phyloP scores from a whole-genome alignment of 2,113 vertebrate species.

The Sminthopsis crassicaudata region DNA sequence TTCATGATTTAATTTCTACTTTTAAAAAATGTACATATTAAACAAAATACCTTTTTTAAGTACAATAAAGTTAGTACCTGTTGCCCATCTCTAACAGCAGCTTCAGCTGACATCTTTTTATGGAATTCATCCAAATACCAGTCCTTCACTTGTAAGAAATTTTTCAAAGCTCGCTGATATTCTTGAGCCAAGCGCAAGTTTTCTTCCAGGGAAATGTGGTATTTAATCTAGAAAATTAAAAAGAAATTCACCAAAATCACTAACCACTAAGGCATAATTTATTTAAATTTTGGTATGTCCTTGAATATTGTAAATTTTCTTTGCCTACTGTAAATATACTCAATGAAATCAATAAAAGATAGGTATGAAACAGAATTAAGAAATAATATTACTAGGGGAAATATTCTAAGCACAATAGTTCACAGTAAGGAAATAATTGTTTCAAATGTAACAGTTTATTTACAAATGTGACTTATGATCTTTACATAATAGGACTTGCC shows the following conservation, averaged over 20 bases:
- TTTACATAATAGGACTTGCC: background rate
- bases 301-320: slow-evolving; percentile 10
- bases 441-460: background rate
- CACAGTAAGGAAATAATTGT: background rate
- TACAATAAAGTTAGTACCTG: slow-evolving; percentile 66
- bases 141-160: slow-evolving; percentile 72
- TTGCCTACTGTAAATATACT: background rate
- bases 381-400: background rate
- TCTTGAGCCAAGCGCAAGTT: slow-evolving; percentile 79
- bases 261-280: background rate
- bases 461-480: background rate
- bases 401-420: background rate
- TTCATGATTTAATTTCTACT: background rate
- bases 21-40: slow-evolving; percentile 12
- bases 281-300: background rate
- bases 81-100: slow-evolving; percentile 65
- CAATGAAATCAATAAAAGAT: background rate
- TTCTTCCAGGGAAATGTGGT: slow-evolving; percentile 74
- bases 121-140: slow-evolving; percentile 64
- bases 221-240: slow-evolving; percentile 72
- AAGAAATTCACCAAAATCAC: slow-evolving; percentile 46
- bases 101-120: slow-evolving; percentile 64
- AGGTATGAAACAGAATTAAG: background rate
- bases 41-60: slow-evolving; percentile 38
- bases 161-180: slow-evolving; percentile 71